These are phyloP conservation scores for Pseudorhombus dupliciocellatus DNA, from an alignment of 2,113 vertebrate genomes.

Conservation along the genomic window DNA sequence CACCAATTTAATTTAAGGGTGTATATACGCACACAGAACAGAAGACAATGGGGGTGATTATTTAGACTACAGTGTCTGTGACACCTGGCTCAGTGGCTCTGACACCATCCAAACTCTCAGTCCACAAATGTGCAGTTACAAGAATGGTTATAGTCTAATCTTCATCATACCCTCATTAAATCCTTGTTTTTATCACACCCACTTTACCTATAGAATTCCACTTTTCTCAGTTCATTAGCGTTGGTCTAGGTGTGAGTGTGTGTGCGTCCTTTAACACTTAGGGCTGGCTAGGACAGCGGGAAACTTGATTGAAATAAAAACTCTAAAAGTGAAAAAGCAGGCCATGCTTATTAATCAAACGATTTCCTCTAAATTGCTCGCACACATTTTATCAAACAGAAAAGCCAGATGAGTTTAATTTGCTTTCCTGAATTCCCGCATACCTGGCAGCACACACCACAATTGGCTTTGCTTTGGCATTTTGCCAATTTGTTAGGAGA, in stretches of 20 bases:
- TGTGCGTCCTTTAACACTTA: conserved; percentile 27
- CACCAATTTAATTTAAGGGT: too few relatives aligned
- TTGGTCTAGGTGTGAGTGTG: conserved; percentile 19
- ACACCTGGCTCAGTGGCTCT: conserved; percentile 2
- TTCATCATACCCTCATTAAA: conserved; percentile 13
- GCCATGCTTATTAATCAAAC: conserved; percentile 27
- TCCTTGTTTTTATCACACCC: conserved; percentile 31
- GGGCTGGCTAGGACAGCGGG: neutral
- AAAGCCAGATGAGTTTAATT: conserved; percentile 44
- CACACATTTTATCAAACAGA: conserved; percentile 38
- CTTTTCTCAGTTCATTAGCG: conserved; percentile 61
- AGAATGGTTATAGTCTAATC: conserved; percentile 8
- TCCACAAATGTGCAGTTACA: conserved; percentile 14
- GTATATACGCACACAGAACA: too few relatives aligned
- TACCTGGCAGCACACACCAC: neutral
- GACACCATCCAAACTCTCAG: neutral
- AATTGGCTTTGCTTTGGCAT: conserved; percentile 43
- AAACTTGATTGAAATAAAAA: conserved; percentile 39
- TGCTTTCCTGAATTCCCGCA: conserved; percentile 37
- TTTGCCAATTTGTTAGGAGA: conserved; percentile 56
- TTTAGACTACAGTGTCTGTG: neutral
- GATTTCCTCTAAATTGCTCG: conserved; percentile 36
- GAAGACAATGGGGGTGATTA: neutral
- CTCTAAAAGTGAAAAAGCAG: conserved; percentile 4
- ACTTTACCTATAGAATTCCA: conserved; percentile 26